Conservation (phyloP, 2,113 vertebrate species). For the Psilopsiagon aurifrons region DNA sequence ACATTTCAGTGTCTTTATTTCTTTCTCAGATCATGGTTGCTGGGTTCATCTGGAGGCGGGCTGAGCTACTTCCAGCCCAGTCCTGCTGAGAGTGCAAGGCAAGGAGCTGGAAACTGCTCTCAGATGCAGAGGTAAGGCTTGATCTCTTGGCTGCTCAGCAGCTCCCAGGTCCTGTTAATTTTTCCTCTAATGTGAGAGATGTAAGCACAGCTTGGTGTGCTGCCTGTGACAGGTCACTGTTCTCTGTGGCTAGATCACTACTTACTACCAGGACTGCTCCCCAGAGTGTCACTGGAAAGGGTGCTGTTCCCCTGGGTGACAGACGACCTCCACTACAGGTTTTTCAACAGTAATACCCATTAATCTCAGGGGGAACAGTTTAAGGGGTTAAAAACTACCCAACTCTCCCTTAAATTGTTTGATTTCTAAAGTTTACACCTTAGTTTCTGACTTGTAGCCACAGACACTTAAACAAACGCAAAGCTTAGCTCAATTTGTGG, state of each 20-base stretch:
- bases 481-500: accelerated
- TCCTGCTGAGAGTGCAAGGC: neutral
- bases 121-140: neutral
- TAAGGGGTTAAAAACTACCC: neutral
- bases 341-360: neutral
- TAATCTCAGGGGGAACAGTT: neutral
- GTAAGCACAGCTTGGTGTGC: neutral
- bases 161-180: neutral
- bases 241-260: neutral
- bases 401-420: neutral
- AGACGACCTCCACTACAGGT: accelerated
- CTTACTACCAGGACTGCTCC: neutral
- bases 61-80: neutral
- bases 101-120: neutral
- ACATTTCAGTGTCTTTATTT: neutral
- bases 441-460: neutral
- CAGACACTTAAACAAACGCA: neutral
- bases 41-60: neutral
- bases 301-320: neutral
- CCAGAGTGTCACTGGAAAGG: neutral
- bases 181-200: neutral
- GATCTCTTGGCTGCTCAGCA: neutral
- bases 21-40: neutral
- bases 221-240: neutral
- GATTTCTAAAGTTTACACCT: neutral